phyloP scores from a whole-genome alignment of 2,113 vertebrate species.

The Pelecanus crispus region DNA sequence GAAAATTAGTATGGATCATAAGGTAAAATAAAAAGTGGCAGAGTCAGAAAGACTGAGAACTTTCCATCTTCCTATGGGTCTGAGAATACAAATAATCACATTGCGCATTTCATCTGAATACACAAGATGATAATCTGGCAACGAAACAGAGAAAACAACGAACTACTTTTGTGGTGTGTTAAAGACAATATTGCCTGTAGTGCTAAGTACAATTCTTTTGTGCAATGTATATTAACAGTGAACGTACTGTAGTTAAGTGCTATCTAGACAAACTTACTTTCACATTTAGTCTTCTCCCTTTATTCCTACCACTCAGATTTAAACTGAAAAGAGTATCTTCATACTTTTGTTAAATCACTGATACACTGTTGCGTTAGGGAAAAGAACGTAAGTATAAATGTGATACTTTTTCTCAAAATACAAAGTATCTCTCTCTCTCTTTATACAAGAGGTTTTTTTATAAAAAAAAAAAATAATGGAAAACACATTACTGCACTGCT shows the following conservation, averaged over 20 bases:
- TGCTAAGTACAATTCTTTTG: not conserved
- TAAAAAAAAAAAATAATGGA: not conserved
- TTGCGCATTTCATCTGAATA: not conserved
- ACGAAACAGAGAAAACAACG: not conserved
- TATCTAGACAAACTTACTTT: not conserved
- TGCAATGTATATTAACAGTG: not conserved
- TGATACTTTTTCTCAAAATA: not conserved
- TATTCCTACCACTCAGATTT: not conserved
- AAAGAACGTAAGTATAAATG: not conserved
- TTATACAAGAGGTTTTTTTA: not conserved
- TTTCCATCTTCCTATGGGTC: not conserved
- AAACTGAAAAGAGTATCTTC: not conserved
- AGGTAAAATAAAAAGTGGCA: not conserved
- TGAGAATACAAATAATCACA: not conserved
- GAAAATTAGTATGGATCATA: not conserved
- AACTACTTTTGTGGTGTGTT: not conserved
- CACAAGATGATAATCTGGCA: not conserved
- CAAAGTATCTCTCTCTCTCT: not conserved
- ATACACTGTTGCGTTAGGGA: not conserved
- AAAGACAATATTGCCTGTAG: not conserved
- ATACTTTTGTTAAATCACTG: not conserved
- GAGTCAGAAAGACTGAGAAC: not conserved
- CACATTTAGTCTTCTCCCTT: not conserved
- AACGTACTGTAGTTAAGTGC: not conserved
- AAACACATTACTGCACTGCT: not conserved